phyloP scores from a whole-genome alignment of 2,888 invertebrate species.

The Girardia tigrina region DNA sequence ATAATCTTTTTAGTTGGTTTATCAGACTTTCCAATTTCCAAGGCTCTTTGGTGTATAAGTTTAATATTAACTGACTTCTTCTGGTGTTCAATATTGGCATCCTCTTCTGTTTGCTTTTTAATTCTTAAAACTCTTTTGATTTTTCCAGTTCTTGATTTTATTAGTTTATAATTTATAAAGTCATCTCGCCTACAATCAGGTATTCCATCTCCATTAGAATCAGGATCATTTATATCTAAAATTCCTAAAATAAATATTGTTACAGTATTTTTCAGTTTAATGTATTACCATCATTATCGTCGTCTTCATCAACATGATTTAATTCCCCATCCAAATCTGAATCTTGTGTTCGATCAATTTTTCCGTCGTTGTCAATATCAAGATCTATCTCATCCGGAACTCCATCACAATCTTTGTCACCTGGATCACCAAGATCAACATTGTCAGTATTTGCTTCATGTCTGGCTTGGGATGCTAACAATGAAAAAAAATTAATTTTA shows the following conservation, averaged over 20 bases:
- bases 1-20: constrained; percentile 27
- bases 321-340: constrained; percentile 38
- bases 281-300: constrained; percentile 37
- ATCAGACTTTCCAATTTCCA: constrained; percentile 32
- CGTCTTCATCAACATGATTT: constrained; percentile 39
- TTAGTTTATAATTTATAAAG: constrained; percentile 36
- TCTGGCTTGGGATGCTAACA: constrained; percentile 35
- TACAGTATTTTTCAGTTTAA: not conserved
- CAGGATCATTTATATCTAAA: constrained; percentile 42
- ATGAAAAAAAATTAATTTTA: too few relatives aligned
- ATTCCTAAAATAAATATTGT: constrained; percentile 40
- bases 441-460: constrained; percentile 35
- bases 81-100: constrained; percentile 24
- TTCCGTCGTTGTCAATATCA: constrained; percentile 40
- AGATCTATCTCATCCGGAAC: constrained; percentile 38
- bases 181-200: constrained; percentile 39
- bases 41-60: constrained; percentile 32
- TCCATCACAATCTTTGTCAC: constrained; percentile 37
- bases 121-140: constrained; percentile 36
- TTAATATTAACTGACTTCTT: constrained; percentile 30
- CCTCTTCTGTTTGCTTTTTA: constrained; percentile 34
- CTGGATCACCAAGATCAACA: constrained; percentile 36
- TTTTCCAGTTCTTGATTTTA: constrained; percentile 33
- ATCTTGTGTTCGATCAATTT: constrained; percentile 39
- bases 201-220: constrained; percentile 45